Evolutionary conservation across 1,140 invertebrate species (phyloP).

Genomic region (Diprion similis): DNA sequence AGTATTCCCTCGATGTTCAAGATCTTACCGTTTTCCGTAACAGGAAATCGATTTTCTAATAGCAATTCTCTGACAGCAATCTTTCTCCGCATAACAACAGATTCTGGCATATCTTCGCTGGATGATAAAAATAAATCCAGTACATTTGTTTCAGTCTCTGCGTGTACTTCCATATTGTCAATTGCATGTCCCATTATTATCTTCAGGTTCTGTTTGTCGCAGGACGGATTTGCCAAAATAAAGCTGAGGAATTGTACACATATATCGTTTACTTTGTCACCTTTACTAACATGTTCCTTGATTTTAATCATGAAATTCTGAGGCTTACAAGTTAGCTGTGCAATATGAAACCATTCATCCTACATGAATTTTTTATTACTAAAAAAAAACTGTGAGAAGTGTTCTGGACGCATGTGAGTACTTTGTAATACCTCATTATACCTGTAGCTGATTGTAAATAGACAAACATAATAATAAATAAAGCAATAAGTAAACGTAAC

Average conservation of each 20-base stretch:
- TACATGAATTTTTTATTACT: not conserved
- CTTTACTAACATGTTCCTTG: not conserved
- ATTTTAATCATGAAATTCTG: not conserved
- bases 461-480: not conserved
- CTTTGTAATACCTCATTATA: not conserved
- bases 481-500: constrained; percentile 4
- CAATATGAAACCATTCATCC: too few species aligned
- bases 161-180: constrained; percentile 41
- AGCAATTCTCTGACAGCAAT: constrained; percentile 42
- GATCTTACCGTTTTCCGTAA: constrained; percentile 43
- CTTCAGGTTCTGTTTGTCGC: constrained; percentile 36
- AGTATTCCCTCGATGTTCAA: constrained; percentile 46
- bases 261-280: constrained; percentile 4
- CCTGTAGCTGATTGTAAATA: too few species aligned
- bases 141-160: constrained; percentile 29
- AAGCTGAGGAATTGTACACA: constrained; percentile 41
- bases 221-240: constrained; percentile 41
- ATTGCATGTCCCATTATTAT: constrained; percentile 46
- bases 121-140: constrained; percentile 46
- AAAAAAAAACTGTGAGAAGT: constrained; percentile 13
- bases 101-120: constrained; percentile 27
- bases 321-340: too few species aligned
- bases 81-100: constrained; percentile 37
- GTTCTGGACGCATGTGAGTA: not conserved
- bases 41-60: constrained; percentile 47